Base-by-base conservation (phyloP, 1,140 invertebrate genomes). In the Sarcophaga bullata region DNA sequence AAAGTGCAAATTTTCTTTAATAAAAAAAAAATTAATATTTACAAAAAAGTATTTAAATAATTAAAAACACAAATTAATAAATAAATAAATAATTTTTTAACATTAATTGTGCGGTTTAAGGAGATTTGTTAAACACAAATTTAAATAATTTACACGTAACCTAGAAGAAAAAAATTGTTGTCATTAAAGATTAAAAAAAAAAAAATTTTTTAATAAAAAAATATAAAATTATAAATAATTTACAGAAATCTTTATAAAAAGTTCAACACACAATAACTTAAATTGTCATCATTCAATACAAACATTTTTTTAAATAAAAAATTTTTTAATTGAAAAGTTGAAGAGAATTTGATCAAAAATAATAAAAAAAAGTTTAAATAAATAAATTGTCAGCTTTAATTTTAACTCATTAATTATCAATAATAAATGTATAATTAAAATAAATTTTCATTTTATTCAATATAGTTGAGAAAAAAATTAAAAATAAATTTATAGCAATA, bases 1-100 rank as follows among this genome's bases (percentile, higher is more conserved):
- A 68, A 25, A 68, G 62, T 68, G 62, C 17, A 68, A 68, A 68
- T 68, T 68, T 68, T 68, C 54, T 58, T 6, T 58, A 58, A 58
- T n/a, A 13, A 58, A 3, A 15, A 58, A 58, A 15, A 58, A 58
- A 58, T 3, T 58, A 10, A 58, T n/a, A 58, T 37, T 37, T 37
- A 37, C 25, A 37, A 37, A 37, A 37, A 37, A 37, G 25, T 37
- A 37, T 37, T 37, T 37, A 4, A 58, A n/a, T 6, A 58, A 58
- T 58, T 58, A 11, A 13, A 58, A n/a, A 58, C 10, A 58, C 15
- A 58, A 58, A 58, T 58, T n/a, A 58, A 58, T n/a, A n/a, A 15
- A 58, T 58, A 58, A 58, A 58, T 58, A 58, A 58, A 58, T 58
- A 58, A 68, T 68, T 68, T 8, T 17, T 19, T 25, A 68, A 19